These are phyloP conservation scores for Varanus komodoensis DNA, from an alignment of 2,113 vertebrate genomes.

Conservation along the genomic window DNA sequence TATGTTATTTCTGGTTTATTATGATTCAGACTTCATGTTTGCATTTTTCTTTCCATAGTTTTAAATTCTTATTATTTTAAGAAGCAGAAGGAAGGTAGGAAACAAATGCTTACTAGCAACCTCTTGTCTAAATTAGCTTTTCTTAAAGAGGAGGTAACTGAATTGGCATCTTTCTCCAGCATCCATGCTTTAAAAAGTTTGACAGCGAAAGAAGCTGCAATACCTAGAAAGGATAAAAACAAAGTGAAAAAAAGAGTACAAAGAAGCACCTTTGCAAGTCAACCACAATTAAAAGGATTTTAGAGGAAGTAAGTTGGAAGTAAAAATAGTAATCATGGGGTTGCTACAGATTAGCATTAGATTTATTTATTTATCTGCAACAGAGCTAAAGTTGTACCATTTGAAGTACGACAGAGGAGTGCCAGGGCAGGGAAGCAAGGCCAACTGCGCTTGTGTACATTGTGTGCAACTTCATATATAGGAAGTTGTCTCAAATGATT, in stretches of 20 bases:
- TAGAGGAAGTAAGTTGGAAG: neutral
- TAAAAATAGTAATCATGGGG: neutral
- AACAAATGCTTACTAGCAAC: conserved; percentile 83
- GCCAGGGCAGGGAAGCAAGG: neutral
- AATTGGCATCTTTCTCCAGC: conserved; percentile 91
- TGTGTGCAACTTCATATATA: neutral
- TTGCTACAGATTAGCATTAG: neutral
- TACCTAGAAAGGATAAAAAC: conserved; percentile 76
- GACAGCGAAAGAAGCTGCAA: conserved; percentile 90
- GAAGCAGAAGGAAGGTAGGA: conserved; percentile 1
- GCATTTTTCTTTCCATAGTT: neutral
- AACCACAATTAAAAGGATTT: fast-evolving
- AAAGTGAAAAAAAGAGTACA: conserved; percentile 1
- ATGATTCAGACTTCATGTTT: neutral
- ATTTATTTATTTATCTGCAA: too few relatives aligned
- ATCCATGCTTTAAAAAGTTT: conserved; percentile 97
- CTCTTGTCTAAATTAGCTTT: conserved; percentile 93
- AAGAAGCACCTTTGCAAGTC: neutral
- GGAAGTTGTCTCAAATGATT: neutral
- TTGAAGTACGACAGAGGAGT: neutral
- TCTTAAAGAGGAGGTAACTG: conserved; percentile 90
- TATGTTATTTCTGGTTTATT: neutral
- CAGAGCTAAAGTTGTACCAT: too few relatives aligned
- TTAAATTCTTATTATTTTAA: neutral
- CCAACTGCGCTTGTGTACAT: too few relatives aligned